Base-by-base conservation (phyloP, 2,797 vertebrate species). In the Cynodonichthys magdalenae region DNA sequence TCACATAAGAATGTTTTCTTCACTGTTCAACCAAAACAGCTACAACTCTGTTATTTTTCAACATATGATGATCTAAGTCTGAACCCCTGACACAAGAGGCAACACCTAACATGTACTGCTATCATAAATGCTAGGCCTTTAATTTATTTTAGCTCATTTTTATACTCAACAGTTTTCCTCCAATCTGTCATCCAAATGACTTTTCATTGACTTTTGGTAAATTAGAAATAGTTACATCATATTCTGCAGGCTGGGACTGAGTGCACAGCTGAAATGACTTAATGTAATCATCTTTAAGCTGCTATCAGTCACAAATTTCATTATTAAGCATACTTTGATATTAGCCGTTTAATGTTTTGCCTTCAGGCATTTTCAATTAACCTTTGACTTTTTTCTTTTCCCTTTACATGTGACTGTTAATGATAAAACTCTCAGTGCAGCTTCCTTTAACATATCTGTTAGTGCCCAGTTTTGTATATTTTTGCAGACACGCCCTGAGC, bases 341-440 rank as follows among this genome's bases (percentile, higher is more conserved):
- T 53, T 49, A 55, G 75, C 64, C n/a, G 48, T 67, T 49, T 41
- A 3, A 47, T 65, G 58, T 73, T 81, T 75, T 80, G 80, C 82
- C 85, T 81, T 51, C 31, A 61, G 85, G 88, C 83, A 0, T 50
- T 86, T 85, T 75, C 80, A 82, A 87, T 89, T 89, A 90, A 89
- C 88, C 90, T 90, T 85, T 72, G 83, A 75, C 78, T 75, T 72
- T 73, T 83, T 85, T 80, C 57, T 36, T 34, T 36, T 36, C 34
- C 11, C 10, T 36, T 36, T 11, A 36, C 34, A 36, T 3, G 10
- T 10, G 10, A 36, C 69, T 68, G 77, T 83, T 87, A 85, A 87
- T 74, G 83, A 74, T 87, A 59, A 83, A 77, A 89, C 75, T 71
- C 77, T 72, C 59, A 71, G 59, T 71, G 71, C 76, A 71, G 61